Percentiles rank a stretch among this genome's conserved stretches.
Conservation (phyloP, 2,113 vertebrate genomes). For the Peromyscus leucopus region DNA sequence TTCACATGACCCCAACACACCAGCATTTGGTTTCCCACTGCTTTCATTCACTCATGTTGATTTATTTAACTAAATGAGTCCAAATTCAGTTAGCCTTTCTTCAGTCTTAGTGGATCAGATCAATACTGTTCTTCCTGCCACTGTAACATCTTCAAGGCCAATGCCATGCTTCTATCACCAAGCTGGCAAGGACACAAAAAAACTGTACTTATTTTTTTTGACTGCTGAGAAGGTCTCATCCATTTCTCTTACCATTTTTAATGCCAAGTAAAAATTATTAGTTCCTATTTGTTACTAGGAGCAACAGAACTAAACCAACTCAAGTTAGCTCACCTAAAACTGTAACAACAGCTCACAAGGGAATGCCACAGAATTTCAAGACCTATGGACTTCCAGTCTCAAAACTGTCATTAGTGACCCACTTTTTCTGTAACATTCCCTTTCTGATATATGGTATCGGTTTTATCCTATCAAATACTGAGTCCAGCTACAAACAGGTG, state of each 20-base stretch:
- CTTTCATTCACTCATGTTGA: background rate
- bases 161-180: background rate
- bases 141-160: background rate
- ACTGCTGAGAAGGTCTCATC: constrained; percentile 10
- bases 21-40: background rate
- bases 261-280: constrained; percentile 14
- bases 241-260: background rate
- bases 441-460: background rate
- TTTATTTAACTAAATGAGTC: background rate
- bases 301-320: background rate
- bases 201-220: background rate
- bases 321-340: background rate
- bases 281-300: constrained; percentile 24
- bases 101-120: background rate
- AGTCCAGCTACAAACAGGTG: background rate
- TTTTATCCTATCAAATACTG: background rate
- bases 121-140: background rate
- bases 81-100: background rate
- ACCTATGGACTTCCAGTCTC: background rate
- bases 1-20: background rate
- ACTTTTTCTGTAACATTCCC: constrained; percentile 19
- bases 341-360: background rate
- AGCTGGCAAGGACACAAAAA: constrained; percentile 14
- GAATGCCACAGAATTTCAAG: background rate
- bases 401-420: background rate